phyloP scores from a whole-genome alignment of 2,888 invertebrate species.

The Epirrhoe tristata region DNA sequence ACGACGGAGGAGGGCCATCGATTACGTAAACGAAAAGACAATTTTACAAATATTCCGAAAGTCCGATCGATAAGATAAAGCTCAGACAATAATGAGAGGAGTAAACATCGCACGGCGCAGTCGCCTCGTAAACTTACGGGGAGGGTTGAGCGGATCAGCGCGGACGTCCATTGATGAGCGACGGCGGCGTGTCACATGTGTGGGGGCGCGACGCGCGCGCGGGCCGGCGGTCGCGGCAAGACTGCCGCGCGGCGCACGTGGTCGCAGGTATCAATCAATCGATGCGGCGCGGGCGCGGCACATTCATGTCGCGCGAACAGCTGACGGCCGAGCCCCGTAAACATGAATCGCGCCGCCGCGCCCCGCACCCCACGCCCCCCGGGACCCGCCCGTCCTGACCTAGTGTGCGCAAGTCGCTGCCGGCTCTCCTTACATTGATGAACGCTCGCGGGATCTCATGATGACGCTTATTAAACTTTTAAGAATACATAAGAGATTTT shows the following conservation, averaged over 20 bases:
- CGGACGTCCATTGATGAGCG: slow-evolving; percentile 75
- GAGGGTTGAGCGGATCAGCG: slow-evolving; percentile 67
- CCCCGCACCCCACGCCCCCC: slow-evolving; percentile 41
- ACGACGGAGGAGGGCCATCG: slow-evolving; percentile 65
- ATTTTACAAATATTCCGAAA: slow-evolving; percentile 70
- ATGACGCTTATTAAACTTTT: neutral
- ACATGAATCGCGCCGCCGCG: slow-evolving; percentile 76
- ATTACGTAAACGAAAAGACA: slow-evolving; percentile 75
- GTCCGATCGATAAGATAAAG: slow-evolving; percentile 71
- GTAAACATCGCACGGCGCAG: slow-evolving; percentile 74
- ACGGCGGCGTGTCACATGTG: slow-evolving; percentile 59
- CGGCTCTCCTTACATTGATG: slow-evolving; percentile 26
- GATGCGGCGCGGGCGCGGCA: slow-evolving; percentile 78
- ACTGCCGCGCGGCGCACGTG: slow-evolving; percentile 61
- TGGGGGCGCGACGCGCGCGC: slow-evolving; percentile 59
- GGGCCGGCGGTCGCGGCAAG: slow-evolving; percentile 70
- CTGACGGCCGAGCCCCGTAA: slow-evolving; percentile 81
- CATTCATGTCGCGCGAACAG: slow-evolving; percentile 82
- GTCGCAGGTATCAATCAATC: slow-evolving; percentile 80
- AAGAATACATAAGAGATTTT: neutral
- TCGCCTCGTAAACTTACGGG: slow-evolving; percentile 53
- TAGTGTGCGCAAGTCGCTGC: slow-evolving; percentile 56
- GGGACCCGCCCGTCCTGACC: slow-evolving; percentile 52
- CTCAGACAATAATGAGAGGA: slow-evolving; percentile 64
- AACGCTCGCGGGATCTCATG: slow-evolving; percentile 26